Evolutionary conservation across 2,113 vertebrate genomes (phyloP).

Genomic region (Theropithecus gelada): DNA sequence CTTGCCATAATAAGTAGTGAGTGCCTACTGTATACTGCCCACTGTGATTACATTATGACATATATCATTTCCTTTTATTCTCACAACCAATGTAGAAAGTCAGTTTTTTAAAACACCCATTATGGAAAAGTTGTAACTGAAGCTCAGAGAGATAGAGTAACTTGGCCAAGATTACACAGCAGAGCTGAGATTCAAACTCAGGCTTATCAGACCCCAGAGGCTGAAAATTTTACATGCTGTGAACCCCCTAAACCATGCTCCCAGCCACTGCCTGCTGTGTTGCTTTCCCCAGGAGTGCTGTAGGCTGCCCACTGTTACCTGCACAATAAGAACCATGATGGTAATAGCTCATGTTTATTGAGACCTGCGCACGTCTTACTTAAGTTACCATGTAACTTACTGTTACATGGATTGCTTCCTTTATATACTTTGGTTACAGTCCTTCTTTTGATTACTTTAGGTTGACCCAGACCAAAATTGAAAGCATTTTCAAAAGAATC

Average conservation of each 20-base stretch:
- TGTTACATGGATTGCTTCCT: background rate
- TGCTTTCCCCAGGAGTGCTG: accelerated
- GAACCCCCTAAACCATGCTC: background rate
- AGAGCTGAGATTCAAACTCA: background rate
- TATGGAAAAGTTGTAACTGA: background rate
- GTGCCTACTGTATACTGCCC: background rate
- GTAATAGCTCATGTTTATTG: accelerated
- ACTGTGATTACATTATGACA: too few species aligned
- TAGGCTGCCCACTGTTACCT: accelerated
- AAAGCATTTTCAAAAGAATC: background rate
- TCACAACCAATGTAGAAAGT: background rate
- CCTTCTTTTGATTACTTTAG: background rate
- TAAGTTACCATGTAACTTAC: too few species aligned
- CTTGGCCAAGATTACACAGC: background rate
- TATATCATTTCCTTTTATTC: background rate
- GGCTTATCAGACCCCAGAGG: background rate
- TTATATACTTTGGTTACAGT: background rate
- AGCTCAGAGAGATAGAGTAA: background rate
- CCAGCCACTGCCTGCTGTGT: accelerated
- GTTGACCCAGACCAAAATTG: background rate
- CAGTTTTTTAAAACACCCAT: background rate
- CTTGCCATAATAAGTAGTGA: background rate
- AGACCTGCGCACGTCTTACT: background rate
- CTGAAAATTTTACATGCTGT: background rate
- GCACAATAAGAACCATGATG: accelerated